Percentiles rank a stretch among this genome's conserved stretches.
Evolutionary conservation across 2,888 invertebrate species (phyloP).

Genomic region (Epiperipatus broadwayi): DNA sequence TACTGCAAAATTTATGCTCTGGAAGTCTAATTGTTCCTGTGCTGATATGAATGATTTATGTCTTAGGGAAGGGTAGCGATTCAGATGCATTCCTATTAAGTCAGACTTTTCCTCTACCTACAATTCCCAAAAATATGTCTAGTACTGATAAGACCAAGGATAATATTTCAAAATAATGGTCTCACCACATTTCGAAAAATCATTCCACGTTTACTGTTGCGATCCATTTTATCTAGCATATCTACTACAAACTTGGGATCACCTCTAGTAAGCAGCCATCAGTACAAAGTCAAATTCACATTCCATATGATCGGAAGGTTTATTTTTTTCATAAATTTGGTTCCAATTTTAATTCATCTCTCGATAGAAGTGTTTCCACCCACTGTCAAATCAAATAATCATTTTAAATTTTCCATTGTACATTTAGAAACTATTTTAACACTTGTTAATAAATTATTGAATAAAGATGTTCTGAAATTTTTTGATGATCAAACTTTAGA

Average conservation of each 20-base stretch:
- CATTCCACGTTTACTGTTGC: constrained; percentile 73
- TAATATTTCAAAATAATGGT: constrained; percentile 27
- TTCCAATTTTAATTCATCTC: constrained; percentile 46
- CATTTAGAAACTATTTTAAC: constrained; percentile 32
- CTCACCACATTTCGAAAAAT: constrained; percentile 47
- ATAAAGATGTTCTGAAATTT: constrained; percentile 57
- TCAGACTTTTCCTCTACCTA: constrained; percentile 60
- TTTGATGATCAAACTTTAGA: constrained; percentile 67
- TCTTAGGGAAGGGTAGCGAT: no score
- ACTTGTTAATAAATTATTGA: constrained; percentile 68
- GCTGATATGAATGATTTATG: no score
- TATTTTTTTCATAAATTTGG: constrained; percentile 81
- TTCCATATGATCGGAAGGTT: constrained; percentile 55
- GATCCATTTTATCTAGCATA: no score
- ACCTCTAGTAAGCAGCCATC: constrained; percentile 20
- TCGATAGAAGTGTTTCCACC: constrained; percentile 17
- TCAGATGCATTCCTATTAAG: constrained; percentile 68
- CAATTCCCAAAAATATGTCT: constrained; percentile 39
- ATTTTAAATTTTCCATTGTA: constrained; percentile 23
- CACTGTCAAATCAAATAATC: constrained; percentile 19
- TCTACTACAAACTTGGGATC: constrained; percentile 19
- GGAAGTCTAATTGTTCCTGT: no score
- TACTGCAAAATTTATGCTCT: constrained; percentile 26
- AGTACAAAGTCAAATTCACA: constrained; percentile 19
- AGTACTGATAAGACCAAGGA: no score